phyloP scores from a whole-genome alignment of 2,797 vertebrate species.

The Glyptemys insculpta region DNA sequence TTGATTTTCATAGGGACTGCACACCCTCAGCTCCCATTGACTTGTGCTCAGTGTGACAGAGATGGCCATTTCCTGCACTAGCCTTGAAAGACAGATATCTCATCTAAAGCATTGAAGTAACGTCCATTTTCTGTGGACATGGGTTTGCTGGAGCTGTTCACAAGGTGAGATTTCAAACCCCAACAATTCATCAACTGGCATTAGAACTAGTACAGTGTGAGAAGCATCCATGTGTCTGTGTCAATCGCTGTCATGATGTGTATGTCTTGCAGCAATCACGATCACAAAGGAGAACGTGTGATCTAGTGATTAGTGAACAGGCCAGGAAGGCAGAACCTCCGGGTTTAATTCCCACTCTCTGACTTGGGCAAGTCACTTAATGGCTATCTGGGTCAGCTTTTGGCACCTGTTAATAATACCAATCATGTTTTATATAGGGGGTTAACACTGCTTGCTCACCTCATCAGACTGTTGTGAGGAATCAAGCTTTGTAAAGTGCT shows the following conservation, averaged over 20 bases:
- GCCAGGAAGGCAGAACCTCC: neutral
- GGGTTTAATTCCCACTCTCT: neutral
- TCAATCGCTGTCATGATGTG: neutral
- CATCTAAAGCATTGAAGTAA: neutral
- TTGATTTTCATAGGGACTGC: neutral
- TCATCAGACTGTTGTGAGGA: neutral
- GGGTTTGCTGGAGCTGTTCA: neutral
- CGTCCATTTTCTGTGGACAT: neutral
- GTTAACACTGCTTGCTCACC: neutral
- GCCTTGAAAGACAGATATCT: neutral
- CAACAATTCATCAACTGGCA: conserved; percentile 20
- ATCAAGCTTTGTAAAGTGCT: neutral
- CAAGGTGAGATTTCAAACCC: neutral
- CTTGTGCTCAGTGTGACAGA: neutral
- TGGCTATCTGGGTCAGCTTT: neutral
- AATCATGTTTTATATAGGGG: neutral
- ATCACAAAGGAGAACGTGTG: neutral
- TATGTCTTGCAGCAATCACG: neutral
- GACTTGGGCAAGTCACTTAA: neutral
- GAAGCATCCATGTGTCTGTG: neutral
- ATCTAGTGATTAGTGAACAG: neutral
- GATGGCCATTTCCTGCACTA: neutral
- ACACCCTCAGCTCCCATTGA: rapidly evolving
- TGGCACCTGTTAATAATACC: rapidly evolving
- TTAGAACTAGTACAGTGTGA: neutral